Evolutionary conservation across 1,140 invertebrate genomes (phyloP).

Genomic region (Hesperophylax magnus): DNA sequence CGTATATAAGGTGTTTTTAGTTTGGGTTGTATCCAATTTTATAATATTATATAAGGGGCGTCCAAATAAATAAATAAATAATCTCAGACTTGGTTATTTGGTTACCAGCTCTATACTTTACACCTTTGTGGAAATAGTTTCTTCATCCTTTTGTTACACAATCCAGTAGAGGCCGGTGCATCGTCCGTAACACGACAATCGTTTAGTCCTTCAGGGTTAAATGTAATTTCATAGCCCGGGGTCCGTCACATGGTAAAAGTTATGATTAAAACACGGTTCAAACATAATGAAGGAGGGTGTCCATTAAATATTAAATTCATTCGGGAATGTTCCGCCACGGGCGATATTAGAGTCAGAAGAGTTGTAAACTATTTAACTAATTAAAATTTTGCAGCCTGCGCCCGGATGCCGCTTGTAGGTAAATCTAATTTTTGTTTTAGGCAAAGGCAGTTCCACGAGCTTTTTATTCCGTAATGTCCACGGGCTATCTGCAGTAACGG

Average conservation of each 20-base stretch:
- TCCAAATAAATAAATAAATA: no score
- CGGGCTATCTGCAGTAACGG: no score
- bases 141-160: no score
- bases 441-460: neutral
- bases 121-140: no score
- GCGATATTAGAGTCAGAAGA: constrained; percentile 36
- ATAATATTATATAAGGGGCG: no score
- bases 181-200: neutral
- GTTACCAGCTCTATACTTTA: no score
- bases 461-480: neutral
- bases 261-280: constrained; percentile 32
- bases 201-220: neutral
- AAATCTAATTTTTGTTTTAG: constrained; percentile 34
- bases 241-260: constrained; percentile 22
- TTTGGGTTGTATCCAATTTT: no score
- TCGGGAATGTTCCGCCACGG: constrained; percentile 12
- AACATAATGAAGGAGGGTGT: constrained; percentile 35
- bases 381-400: constrained; percentile 50
- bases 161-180: neutral
- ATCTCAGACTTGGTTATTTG: no score
- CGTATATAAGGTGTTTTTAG: no score
- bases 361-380: constrained; percentile 56
- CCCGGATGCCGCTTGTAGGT: constrained; percentile 34
- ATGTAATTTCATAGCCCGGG: neutral
- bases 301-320: constrained; percentile 37